Conservation (phyloP, 2,797 vertebrate genomes). For the Microhierax caerulescens region DNA sequence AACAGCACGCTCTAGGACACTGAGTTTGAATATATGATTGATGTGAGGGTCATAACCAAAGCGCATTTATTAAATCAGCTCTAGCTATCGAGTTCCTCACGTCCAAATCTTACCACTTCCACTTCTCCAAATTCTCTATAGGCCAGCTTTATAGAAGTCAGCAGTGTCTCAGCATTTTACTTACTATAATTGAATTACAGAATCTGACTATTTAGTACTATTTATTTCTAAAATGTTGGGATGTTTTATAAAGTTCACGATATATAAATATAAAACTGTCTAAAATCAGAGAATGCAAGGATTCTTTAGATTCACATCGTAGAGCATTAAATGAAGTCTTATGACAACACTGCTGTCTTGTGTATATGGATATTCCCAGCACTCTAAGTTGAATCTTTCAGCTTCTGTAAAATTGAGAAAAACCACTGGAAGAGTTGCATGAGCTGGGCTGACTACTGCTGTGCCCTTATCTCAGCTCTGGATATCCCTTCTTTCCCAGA, state of each 20-base stretch:
- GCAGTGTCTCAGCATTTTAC: background rate
- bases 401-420: background rate
- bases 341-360: background rate
- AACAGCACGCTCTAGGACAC: background rate
- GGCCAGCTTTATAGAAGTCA: background rate
- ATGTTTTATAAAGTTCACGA: accelerated
- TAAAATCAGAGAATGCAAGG: background rate
- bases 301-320: accelerated
- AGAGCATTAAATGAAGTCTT: background rate
- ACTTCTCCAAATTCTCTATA: background rate
- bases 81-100: background rate
- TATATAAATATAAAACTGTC: background rate
- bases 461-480: background rate
- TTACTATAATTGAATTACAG: background rate
- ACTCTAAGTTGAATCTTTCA: background rate
- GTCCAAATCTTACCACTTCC: background rate
- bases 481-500: slow-evolving; percentile 63
- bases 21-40: background rate
- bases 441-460: background rate
- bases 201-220: background rate
- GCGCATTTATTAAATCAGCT: background rate
- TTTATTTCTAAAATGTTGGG: background rate
- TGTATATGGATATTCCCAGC: background rate
- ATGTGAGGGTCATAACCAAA: background rate
- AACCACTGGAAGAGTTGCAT: background rate